Percentiles rank a stretch among this genome's conserved stretches.
Conservation (phyloP, 1,140 invertebrate species). For the Pollicipes pollicipes region DNA sequence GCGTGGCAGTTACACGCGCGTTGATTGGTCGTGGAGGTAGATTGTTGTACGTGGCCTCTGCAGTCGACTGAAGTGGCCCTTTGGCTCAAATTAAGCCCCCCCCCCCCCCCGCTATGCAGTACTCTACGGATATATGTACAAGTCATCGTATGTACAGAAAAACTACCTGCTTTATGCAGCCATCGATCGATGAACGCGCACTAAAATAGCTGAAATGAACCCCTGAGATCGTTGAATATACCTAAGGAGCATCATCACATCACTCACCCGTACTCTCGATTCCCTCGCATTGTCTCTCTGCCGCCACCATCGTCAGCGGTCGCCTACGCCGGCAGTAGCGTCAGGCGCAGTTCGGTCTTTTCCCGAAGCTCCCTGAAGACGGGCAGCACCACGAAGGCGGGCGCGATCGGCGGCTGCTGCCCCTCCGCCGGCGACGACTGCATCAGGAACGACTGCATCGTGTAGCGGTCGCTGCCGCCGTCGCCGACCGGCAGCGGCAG, state of each 20-base stretch:
- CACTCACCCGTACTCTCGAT: not conserved
- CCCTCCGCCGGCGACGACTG: conserved; percentile 33
- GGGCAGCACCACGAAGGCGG: not conserved
- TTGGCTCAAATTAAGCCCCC: too few species aligned
- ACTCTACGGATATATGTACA: too few species aligned
- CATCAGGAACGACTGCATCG: conserved; percentile 73
- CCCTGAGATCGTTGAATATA: conserved; percentile 1
- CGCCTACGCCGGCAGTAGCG: not conserved
- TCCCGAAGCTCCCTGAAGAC: not conserved
- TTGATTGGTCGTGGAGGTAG: not conserved
- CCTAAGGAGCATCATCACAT: not conserved
- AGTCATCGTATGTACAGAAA: too few species aligned
- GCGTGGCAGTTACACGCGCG: too few species aligned
- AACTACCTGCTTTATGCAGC: too few species aligned
- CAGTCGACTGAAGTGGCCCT: too few species aligned
- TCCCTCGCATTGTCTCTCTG: too few species aligned
- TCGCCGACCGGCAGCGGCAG: conserved; percentile 24
- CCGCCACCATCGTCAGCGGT: too few species aligned
- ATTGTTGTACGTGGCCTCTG: not conserved
- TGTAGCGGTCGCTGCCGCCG: conserved; percentile 27
- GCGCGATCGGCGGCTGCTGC: not conserved
- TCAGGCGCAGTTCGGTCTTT: not conserved
- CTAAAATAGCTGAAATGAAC: not conserved
- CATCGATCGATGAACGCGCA: not conserved
- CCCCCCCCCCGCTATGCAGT: too few species aligned